A percentile compares a stretch with the other conserved stretches of the same genome.
Conservation (phyloP, 2,113 vertebrate genomes). For the Spea multiplicata region DNA sequence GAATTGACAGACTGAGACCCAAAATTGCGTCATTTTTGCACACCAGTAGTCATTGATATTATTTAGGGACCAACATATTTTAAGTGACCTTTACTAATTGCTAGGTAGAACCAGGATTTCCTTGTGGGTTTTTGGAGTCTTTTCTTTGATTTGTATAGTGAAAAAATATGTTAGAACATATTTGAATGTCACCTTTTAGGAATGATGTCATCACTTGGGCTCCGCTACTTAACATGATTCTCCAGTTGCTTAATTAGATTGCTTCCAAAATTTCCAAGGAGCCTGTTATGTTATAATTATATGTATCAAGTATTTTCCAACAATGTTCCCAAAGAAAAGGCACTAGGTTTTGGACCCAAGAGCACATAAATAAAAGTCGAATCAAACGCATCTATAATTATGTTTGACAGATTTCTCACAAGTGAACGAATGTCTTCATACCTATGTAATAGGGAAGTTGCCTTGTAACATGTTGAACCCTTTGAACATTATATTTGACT, state of each 20-base stretch:
- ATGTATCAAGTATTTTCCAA: slow-evolving; percentile 5
- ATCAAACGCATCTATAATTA: neutral
- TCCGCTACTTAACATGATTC: neutral
- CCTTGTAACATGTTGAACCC: neutral
- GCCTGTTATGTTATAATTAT: neutral
- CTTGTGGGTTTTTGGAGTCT: too few relatives aligned
- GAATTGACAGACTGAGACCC: too few relatives aligned
- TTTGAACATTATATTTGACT: neutral
- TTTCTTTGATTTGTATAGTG: too few relatives aligned
- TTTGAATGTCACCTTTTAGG: neutral
- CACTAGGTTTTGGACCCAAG: neutral
- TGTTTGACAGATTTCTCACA: neutral
- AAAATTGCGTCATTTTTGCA: too few relatives aligned
- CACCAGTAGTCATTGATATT: too few relatives aligned
- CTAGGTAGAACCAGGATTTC: too few relatives aligned
- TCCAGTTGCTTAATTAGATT: slow-evolving; percentile 18
- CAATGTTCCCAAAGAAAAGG: neutral
- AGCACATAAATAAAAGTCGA: neutral
- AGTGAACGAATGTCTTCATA: neutral
- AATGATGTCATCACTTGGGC: neutral
- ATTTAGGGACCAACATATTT: too few relatives aligned
- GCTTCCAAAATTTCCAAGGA: slow-evolving; percentile 6
- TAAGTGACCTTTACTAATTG: too few relatives aligned
- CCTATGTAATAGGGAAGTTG: neutral
- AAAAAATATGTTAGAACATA: neutral